Percentiles rank a stretch among this genome's conserved stretches.
phyloP scores from a whole-genome alignment of 2,113 vertebrate genomes.

The Aplodontia rufa region DNA sequence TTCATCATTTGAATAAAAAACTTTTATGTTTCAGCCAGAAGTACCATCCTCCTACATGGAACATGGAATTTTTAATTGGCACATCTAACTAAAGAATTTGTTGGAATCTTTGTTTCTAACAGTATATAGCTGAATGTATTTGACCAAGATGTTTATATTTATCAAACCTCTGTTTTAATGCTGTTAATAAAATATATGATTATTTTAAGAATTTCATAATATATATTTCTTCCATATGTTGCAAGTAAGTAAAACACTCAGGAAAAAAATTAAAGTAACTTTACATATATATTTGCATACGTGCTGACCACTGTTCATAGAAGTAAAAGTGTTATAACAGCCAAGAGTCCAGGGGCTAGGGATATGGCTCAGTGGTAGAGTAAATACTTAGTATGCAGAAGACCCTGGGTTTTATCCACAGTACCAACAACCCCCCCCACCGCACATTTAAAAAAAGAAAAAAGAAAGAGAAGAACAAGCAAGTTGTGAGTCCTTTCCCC shows the following conservation, averaged over 20 bases:
- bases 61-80: background rate
- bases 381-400: background rate
- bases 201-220: background rate
- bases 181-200: conserved; percentile 25
- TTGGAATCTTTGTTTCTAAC: conserved; percentile 34
- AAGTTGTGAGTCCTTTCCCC: background rate
- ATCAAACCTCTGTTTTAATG: conserved; percentile 39
- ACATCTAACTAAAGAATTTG: background rate
- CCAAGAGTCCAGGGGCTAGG: background rate
- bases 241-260: conserved; percentile 30
- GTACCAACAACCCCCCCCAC: background rate
- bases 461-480: background rate
- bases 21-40: conserved; percentile 19
- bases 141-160: conserved; percentile 6
- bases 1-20: conserved; percentile 1
- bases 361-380: background rate
- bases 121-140: conserved; percentile 3
- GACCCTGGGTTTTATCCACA: background rate
- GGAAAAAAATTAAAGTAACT: background rate
- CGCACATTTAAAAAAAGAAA: background rate
- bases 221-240: conserved; percentile 6
- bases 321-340: background rate
- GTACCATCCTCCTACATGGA: background rate
- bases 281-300: background rate
- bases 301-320: background rate